phyloP scores from a whole-genome alignment of 2,888 invertebrate species.

The Alviniconcha strummeri region DNA sequence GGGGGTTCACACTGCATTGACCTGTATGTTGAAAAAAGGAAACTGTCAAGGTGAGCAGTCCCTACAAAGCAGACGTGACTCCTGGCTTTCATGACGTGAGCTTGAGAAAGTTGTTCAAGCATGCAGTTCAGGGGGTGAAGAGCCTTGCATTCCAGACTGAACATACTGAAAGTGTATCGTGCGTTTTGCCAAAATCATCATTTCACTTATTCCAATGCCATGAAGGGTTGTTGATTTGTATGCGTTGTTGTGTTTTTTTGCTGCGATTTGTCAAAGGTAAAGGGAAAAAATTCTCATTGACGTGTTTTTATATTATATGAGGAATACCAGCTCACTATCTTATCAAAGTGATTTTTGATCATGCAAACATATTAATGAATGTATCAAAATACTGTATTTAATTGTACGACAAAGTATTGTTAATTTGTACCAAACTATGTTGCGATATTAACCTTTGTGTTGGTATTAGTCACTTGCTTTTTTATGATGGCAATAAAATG shows the following conservation, averaged over 20 bases:
- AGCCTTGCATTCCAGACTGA: constrained; percentile 29
- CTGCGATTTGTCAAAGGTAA: constrained; percentile 6
- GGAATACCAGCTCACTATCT: constrained; percentile 14
- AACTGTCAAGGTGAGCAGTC: too few relatives aligned
- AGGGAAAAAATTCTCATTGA: constrained; percentile 8
- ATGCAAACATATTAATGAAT: constrained; percentile 21
- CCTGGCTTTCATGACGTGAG: too few relatives aligned
- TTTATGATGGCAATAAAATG: constrained; percentile 29
- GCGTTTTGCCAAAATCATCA: constrained; percentile 24
- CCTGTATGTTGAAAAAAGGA: too few relatives aligned
- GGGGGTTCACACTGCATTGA: too few relatives aligned
- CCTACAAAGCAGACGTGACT: too few relatives aligned
- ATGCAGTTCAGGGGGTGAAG: not conserved
- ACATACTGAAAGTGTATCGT: constrained; percentile 6
- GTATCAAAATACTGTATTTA: constrained; percentile 28
- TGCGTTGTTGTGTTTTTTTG: constrained; percentile 8
- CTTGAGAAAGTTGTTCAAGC: too few relatives aligned
- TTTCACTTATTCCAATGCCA: constrained; percentile 30
- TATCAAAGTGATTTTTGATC: constrained; percentile 28
- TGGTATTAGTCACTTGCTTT: constrained; percentile 32
- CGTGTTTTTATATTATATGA: constrained; percentile 12
- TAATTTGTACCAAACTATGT: constrained; percentile 17
- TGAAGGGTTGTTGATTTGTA: constrained; percentile 31
- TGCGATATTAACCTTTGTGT: constrained; percentile 29
- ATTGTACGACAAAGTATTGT: constrained; percentile 30